Percentiles rank a stretch among this genome's conserved stretches.
These are phyloP conservation scores for Phasia obesa DNA, from an alignment of 2,888 invertebrate genomes.

Conservation along the genomic window DNA sequence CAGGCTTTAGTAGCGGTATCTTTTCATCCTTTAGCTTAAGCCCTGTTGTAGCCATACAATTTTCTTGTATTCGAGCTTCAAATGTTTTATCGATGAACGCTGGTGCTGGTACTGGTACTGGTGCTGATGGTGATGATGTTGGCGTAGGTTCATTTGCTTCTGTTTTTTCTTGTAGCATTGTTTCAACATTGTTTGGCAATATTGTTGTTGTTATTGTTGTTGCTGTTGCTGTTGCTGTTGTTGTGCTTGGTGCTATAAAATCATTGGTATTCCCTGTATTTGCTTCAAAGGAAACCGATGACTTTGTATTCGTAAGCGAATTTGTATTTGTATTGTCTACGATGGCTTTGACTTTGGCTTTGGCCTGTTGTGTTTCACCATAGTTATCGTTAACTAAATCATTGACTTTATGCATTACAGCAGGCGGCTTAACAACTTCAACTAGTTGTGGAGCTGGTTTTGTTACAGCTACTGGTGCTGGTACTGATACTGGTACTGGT, in stretches of 20 bases:
- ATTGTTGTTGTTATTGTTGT: slow-evolving; percentile 9
- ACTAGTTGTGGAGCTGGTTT: slow-evolving; percentile 28
- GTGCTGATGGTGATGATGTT: slow-evolving; percentile 27
- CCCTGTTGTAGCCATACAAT: slow-evolving; percentile 29
- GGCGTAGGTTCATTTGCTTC: slow-evolving; percentile 53
- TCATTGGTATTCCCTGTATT: slow-evolving; percentile 54
- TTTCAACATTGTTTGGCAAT: slow-evolving; percentile 53
- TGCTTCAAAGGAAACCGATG: slow-evolving; percentile 56
- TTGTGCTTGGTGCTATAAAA: slow-evolving; percentile 35
- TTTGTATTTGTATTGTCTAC: slow-evolving; percentile 57
- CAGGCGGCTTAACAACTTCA: slow-evolving; percentile 47
- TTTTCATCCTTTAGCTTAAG: slow-evolving; percentile 54
- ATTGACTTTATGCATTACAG: slow-evolving; percentile 65
- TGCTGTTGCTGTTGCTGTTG: neutral
- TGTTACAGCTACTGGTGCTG: neutral
- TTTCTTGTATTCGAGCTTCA: slow-evolving; percentile 31
- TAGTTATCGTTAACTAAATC: slow-evolving; percentile 71
- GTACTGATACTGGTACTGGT: neutral
- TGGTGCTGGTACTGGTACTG: slow-evolving; percentile 21
- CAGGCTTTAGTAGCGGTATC: slow-evolving; percentile 54
- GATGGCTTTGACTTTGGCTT: slow-evolving; percentile 35
- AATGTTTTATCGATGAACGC: slow-evolving; percentile 46
- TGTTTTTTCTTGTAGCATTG: slow-evolving; percentile 54
- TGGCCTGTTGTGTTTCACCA: slow-evolving; percentile 59
- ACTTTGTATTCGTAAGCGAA: slow-evolving; percentile 48